phyloP scores from a whole-genome alignment of 2,888 invertebrate genomes.

The Drosophila flavopinicola region DNA sequence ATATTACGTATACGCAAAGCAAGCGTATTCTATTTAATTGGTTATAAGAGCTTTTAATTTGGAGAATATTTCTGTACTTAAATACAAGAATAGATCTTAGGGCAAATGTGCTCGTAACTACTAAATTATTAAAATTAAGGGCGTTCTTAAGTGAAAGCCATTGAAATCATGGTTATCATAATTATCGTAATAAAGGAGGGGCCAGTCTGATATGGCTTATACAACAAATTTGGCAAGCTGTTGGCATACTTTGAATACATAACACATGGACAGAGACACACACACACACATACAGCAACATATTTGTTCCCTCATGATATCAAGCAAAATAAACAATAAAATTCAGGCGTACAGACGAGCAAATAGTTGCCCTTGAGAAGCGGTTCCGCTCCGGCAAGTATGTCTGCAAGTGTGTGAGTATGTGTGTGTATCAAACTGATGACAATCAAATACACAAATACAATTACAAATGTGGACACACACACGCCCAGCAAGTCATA shows the following conservation, averaged over 20 bases:
- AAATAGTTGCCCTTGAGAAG: constrained; percentile 79
- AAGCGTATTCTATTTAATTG: constrained; percentile 4
- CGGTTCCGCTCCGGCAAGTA: constrained; percentile 36
- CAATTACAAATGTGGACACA: constrained; percentile 74
- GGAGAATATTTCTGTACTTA: background rate
- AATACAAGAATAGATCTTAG: constrained; percentile 1
- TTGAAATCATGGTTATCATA: constrained; percentile 41
- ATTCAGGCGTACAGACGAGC: constrained; percentile 67
- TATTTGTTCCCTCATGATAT: constrained; percentile 54
- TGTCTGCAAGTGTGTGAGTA: constrained; percentile 31
- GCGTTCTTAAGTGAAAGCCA: constrained; percentile 19
- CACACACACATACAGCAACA: constrained; percentile 13
- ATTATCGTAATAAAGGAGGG: constrained; percentile 49
- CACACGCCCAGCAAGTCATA: constrained; percentile 53
- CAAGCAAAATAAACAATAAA: constrained; percentile 79
- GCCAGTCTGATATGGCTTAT: constrained; percentile 29
- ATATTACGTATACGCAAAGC: constrained; percentile 16
- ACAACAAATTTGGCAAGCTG: constrained; percentile 57
- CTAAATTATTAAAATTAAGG: constrained; percentile 31
- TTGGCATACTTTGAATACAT: constrained; percentile 48
- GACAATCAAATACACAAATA: constrained; percentile 81
- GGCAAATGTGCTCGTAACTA: background rate
- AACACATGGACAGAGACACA: constrained; percentile 27
- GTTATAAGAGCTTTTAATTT: constrained; percentile 10
- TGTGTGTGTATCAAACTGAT: constrained; percentile 69